A percentile compares a stretch with the other conserved stretches of the same genome.
Evolutionary conservation across 2,888 invertebrate genomes (phyloP).

Genomic region (Drosophila ustulata): DNA sequence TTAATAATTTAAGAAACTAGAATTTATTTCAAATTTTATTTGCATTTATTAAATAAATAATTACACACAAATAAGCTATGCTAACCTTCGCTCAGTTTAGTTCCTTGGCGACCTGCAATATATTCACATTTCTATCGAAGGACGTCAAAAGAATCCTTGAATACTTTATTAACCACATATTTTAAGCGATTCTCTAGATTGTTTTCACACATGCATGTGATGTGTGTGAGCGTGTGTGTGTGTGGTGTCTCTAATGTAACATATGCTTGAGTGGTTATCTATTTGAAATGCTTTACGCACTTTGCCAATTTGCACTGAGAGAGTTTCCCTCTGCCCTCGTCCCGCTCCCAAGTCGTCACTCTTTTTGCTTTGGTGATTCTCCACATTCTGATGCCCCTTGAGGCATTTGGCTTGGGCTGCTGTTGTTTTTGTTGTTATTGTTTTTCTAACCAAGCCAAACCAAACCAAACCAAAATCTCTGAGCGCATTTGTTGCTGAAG

Average conservation of each 20-base stretch:
- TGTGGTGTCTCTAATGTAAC: conserved; percentile 4
- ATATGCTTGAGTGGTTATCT: conserved; percentile 20
- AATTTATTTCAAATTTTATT: no score
- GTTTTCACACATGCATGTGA: background rate
- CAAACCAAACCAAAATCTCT: conserved; percentile 53
- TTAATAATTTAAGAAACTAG: no score
- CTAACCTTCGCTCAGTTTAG: no score
- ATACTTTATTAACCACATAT: conserved; percentile 14
- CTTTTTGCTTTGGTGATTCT: conserved; percentile 17
- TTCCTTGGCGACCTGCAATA: background rate
- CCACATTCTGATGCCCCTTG: conserved; percentile 31
- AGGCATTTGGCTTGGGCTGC: conserved; percentile 43
- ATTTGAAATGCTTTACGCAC: conserved; percentile 45
- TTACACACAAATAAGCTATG: no score
- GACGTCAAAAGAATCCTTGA: background rate
- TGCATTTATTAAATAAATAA: no score
- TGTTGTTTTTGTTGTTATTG: conserved; percentile 47
- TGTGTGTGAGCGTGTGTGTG: background rate
- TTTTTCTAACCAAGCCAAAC: conserved; percentile 59
- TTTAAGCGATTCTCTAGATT: conserved; percentile 5
- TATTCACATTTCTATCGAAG: background rate
- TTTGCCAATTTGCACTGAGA: conserved; percentile 34
- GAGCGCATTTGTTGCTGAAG: conserved; percentile 62
- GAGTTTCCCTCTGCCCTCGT: background rate
- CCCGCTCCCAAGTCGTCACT: background rate